A percentile compares a stretch with the other conserved stretches of the same genome.
These are phyloP conservation scores for Leucania comma DNA, from an alignment of 2,888 invertebrate genomes.

Conservation along the genomic window DNA sequence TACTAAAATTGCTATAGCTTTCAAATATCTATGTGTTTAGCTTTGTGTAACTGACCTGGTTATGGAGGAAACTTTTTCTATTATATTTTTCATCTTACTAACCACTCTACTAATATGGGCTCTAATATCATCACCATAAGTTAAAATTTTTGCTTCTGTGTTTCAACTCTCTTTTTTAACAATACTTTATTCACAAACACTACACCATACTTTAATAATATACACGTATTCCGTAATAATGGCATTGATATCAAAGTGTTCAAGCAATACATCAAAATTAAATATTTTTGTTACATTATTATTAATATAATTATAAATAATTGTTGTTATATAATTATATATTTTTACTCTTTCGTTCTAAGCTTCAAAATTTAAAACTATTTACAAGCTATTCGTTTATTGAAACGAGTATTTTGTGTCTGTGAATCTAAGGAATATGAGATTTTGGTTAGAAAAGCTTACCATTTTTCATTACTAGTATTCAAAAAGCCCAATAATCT, in stretches of 20 bases:
- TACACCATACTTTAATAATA: not conserved
- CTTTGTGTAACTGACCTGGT: slow-evolving; percentile 83
- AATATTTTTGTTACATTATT: not conserved
- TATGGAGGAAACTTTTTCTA: slow-evolving; percentile 81
- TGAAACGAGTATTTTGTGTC: not conserved
- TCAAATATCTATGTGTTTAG: slow-evolving; percentile 84
- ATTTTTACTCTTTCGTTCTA: not conserved
- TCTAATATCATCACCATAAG: slow-evolving; percentile 7
- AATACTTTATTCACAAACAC: slow-evolving; percentile 19
- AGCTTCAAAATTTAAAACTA: not conserved
- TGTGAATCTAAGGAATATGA: not conserved
- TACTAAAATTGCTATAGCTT: slow-evolving; percentile 78
- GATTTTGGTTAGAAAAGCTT: not conserved
- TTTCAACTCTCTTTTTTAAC: not conserved
- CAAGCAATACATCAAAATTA: not conserved
- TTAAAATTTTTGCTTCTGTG: not conserved
- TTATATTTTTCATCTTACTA: slow-evolving; percentile 29
- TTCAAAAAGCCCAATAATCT: slow-evolving; percentile 37
- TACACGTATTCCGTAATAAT: slow-evolving; percentile 25
- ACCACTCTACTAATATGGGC: slow-evolving; percentile 37
- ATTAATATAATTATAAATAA: not conserved
- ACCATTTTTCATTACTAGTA: not conserved
- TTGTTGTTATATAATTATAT: not conserved
- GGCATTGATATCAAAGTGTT: not conserved
- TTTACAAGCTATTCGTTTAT: not conserved